Evolutionary conservation across 1,140 invertebrate genomes (phyloP).

Genomic region (Dufourea novaeangliae): DNA sequence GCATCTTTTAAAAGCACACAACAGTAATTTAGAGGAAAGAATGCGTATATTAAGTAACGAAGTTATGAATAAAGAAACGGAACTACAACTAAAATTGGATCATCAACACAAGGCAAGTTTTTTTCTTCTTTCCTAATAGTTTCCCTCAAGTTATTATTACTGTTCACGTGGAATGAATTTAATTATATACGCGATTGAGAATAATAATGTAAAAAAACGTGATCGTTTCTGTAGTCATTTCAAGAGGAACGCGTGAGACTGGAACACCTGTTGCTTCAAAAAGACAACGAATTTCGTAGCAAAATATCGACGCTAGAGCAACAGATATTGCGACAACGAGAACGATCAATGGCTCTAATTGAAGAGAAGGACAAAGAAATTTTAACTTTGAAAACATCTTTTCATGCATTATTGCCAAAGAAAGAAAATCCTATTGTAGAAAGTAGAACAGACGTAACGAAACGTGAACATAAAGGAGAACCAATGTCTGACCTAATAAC

Average conservation of each 20-base stretch:
- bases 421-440: conserved; percentile 54
- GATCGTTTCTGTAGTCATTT: conserved; percentile 67
- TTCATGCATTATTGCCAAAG: conserved; percentile 81
- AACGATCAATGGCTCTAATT: conserved; percentile 88
- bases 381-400: conserved; percentile 84
- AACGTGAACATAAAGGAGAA: conserved; percentile 54
- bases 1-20: conserved; percentile 83
- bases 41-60: conserved; percentile 84
- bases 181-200: too few relatives aligned
- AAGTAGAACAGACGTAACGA: conserved; percentile 30
- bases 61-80: conserved; percentile 83
- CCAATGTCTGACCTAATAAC: conserved; percentile 71
- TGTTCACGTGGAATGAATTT: background rate
- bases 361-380: conserved; percentile 92
- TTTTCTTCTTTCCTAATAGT: background rate
- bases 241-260: conserved; percentile 82
- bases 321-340: conserved; percentile 89
- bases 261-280: conserved; percentile 73
- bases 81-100: conserved; percentile 82
- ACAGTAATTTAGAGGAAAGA: conserved; percentile 85
- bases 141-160: background rate
- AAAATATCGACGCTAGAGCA: conserved; percentile 86
- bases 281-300: conserved; percentile 82
- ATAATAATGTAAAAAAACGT: background rate
- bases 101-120: conserved; percentile 76